Evolutionary conservation across 2,113 vertebrate genomes (phyloP), one percentile per base, ranked within the genome.

Genomic region (Suncus etruscus): DNA sequence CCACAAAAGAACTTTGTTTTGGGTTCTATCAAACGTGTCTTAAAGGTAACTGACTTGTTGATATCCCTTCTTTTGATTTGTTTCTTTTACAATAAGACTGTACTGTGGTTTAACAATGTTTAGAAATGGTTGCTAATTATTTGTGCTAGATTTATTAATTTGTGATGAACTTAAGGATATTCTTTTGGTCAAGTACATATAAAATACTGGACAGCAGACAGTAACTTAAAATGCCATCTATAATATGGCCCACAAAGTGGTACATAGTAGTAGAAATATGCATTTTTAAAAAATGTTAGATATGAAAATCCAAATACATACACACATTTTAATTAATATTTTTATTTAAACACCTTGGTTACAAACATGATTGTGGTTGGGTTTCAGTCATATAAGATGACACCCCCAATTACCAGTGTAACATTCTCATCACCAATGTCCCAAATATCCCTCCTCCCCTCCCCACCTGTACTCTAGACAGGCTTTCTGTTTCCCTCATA

Each of bases 11-110:
- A 96, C 79, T 91, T 98, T 81, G 94, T 94, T n/a, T 92, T 99
- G 89, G 98, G 98, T 76, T 99, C 98, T 22, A 94, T 99, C 95
- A 98, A 95, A 90, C 98, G 98, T 22, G 94, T 98, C 75, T 94
- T 97, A 77, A 98, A 98, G 98, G 98, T 99, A 98, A 87, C 8
- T 3, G 0, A 78, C 51, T 25, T 70, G 2, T n/a, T 73, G 29
- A 25, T 78, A 69, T 91, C 16, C 51, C 27, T 29, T 25, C 1
- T 77, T 76, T 90, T 27, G 16, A 85, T 81, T 91, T 66, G 11
- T 83, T 95, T 93, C 12, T 89, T 54, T 85, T 22, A 6, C 70
- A 80, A 9, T 83, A 65, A 88, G 74, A 48, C 6, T 85, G 8
- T 79, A 48, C 11, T 63, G 0, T 89, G 83, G 31, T 39, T 61